A percentile compares a stretch with the other conserved stretches of the same genome.
Evolutionary conservation across 1,140 invertebrate species (phyloP).

Genomic region (Drosophila kanapiae): DNA sequence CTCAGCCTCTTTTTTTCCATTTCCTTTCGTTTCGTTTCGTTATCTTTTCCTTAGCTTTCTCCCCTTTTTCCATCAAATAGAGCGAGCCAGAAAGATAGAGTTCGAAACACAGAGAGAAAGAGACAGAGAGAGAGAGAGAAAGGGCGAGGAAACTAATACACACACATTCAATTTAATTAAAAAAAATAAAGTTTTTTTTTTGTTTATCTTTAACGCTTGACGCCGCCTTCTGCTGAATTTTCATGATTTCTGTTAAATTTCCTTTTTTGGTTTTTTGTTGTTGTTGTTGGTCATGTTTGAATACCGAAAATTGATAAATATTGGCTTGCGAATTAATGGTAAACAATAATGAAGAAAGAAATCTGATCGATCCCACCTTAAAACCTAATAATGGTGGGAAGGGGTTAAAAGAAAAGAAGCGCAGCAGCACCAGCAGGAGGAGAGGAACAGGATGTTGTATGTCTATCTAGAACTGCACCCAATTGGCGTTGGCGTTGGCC

Average conservation of each 20-base stretch:
- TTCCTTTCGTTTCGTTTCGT: too few species aligned
- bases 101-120: not conserved
- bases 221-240: slow-evolving; percentile 43
- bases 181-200: slow-evolving; percentile 43
- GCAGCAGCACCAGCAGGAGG: slow-evolving; percentile 44
- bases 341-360: slow-evolving; percentile 13
- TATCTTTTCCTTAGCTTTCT: not conserved
- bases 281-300: slow-evolving; percentile 23
- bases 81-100: slow-evolving; percentile 9
- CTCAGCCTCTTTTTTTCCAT: slow-evolving; percentile 5
- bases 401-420: slow-evolving; percentile 19
- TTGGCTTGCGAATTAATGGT: slow-evolving; percentile 17
- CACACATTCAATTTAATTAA: slow-evolving; percentile 58
- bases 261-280: not conserved
- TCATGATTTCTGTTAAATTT: slow-evolving; percentile 16
- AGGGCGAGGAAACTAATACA: slow-evolving; percentile 50
- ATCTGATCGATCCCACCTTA: slow-evolving; percentile 26
- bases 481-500: slow-evolving; percentile 88
- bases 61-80: slow-evolving; percentile 4
- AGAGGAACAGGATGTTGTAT: slow-evolving; percentile 22
- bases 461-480: slow-evolving; percentile 90
- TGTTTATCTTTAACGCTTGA: slow-evolving; percentile 61
- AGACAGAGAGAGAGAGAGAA: not conserved
- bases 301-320: slow-evolving; percentile 11
- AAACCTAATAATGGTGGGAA: slow-evolving; percentile 17